Conservation (phyloP, 2,113 vertebrate species). For the Ameiurus melas region DNA sequence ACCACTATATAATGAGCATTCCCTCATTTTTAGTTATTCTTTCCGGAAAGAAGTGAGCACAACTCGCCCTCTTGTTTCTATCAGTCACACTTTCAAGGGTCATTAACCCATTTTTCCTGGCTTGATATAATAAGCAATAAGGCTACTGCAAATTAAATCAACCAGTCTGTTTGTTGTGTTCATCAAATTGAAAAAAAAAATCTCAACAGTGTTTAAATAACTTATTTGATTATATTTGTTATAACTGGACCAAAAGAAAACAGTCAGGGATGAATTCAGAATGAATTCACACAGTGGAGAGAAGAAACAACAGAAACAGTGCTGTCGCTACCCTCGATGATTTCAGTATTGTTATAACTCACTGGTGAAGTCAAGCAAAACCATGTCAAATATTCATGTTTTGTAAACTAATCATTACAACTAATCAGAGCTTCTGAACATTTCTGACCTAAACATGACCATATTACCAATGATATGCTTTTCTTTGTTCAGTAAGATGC, state of each 20-base stretch:
- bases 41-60: neutral
- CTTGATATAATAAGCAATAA: constrained; percentile 3
- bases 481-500: too few relatives aligned
- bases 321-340: neutral
- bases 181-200: neutral
- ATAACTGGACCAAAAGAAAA: neutral
- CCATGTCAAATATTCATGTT: neutral
- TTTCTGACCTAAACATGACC: neutral
- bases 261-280: neutral
- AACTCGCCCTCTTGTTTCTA: neutral
- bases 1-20: neutral
- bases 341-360: neutral
- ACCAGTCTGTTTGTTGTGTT: neutral
- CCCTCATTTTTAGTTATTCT: neutral
- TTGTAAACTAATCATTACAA: neutral
- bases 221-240: too few relatives aligned
- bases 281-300: neutral
- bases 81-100: neutral
- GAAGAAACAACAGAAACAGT: neutral
- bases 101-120: neutral
- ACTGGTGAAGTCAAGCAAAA: neutral
- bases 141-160: neutral
- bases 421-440: neutral
- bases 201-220: neutral
- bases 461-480: too few relatives aligned